These are phyloP conservation scores for Lithophane socia DNA, from an alignment of 2,888 invertebrate species.

Conservation along the genomic window DNA sequence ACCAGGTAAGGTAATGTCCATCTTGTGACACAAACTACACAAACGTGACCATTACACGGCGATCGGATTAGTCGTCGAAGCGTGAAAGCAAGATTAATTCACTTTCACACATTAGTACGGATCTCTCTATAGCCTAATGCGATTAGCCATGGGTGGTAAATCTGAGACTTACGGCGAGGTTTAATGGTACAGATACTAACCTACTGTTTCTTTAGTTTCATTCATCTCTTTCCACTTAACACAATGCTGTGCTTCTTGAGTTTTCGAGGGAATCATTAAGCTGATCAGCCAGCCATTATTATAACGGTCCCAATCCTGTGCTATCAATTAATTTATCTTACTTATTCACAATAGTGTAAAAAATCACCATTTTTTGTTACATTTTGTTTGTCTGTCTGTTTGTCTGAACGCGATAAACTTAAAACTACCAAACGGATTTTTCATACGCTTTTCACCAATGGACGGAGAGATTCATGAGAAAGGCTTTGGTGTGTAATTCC, in stretches of 20 bases:
- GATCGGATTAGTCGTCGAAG: slow-evolving; percentile 26
- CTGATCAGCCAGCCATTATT: not conserved
- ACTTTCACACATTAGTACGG: slow-evolving; percentile 31
- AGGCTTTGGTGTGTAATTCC: too few species aligned
- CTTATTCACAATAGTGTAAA: too few species aligned
- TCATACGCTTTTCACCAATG: too few species aligned
- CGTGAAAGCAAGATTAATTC: slow-evolving; percentile 41
- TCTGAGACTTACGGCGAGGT: not conserved
- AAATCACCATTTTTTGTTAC: too few species aligned
- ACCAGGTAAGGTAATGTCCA: not conserved
- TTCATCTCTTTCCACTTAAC: too few species aligned
- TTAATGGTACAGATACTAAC: not conserved
- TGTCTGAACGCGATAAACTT: too few species aligned
- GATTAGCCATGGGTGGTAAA: slow-evolving; percentile 29
- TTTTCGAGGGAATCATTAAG: not conserved
- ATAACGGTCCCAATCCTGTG: not conserved
- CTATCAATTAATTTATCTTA: not conserved
- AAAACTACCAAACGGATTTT: too few species aligned
- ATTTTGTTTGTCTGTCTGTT: too few species aligned
- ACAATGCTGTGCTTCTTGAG: not conserved
- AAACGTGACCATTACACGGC: slow-evolving; percentile 1
- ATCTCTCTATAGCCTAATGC: slow-evolving; percentile 2
- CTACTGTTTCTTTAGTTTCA: not conserved
- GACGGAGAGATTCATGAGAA: too few species aligned
- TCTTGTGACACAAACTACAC: not conserved